Evolutionary conservation across 1,140 invertebrate genomes (phyloP).

Genomic region (Drosophila nebulosa): DNA sequence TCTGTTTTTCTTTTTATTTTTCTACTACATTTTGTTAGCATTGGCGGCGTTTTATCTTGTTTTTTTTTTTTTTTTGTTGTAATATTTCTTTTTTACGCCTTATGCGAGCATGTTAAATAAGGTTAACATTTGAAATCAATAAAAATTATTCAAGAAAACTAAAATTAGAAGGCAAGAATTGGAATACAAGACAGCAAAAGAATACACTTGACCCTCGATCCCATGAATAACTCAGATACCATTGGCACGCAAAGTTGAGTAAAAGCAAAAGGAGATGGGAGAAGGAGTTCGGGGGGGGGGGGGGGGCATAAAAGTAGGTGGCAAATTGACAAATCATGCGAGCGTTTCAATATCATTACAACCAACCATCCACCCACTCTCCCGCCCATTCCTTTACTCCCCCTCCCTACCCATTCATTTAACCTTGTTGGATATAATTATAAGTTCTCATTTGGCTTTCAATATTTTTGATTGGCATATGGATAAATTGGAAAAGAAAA

Average conservation of each 20-base stretch:
- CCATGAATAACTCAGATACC: constrained; percentile 7
- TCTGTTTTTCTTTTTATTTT: too few species aligned
- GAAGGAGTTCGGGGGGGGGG: neutral
- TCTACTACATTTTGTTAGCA: constrained; percentile 11
- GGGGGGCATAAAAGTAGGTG: constrained; percentile 15
- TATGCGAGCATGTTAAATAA: constrained; percentile 61
- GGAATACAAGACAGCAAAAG: constrained; percentile 48
- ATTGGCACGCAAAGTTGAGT: constrained; percentile 47
- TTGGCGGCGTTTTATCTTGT: constrained; percentile 43
- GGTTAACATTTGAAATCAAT: constrained; percentile 79
- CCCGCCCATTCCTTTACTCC: too few species aligned
- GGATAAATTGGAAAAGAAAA: constrained; percentile 3
- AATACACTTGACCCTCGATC: neutral
- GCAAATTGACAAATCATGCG: constrained; percentile 60
- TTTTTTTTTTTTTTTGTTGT: neutral
- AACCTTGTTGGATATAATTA: constrained; percentile 8
- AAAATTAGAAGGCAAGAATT: constrained; percentile 60
- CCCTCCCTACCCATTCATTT: too few species aligned
- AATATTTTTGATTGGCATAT: constrained; percentile 6
- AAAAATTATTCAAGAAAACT: constrained; percentile 75
- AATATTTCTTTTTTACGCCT: neutral
- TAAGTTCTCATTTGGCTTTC: constrained; percentile 22
- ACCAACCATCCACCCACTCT: neutral
- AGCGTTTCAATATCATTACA: constrained; percentile 31
- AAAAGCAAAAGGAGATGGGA: neutral